Base-by-base conservation (phyloP, 2,888 invertebrate genomes). In the Hartigia nigra region DNA sequence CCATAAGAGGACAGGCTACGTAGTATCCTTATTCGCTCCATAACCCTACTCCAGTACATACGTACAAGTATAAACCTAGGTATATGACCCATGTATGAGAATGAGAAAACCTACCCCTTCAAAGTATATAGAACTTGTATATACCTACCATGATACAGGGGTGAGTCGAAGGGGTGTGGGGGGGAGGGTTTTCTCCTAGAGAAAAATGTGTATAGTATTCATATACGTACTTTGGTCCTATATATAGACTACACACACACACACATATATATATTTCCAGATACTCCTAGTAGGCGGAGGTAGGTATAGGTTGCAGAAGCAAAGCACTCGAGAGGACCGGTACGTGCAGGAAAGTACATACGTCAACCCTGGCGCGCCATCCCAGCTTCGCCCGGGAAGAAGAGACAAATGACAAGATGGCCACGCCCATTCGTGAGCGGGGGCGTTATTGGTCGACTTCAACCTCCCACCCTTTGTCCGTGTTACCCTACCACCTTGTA, bases 361-460 rank as follows among this genome's bases (percentile, higher is more conserved):
- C 88, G 87, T 88, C 87, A 88, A 86, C 83, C 80, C 80, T 80
- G 83, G 86, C 83, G 85, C 88, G 88, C 87, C 88, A 87, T 87
- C 87, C 85, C 85, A 81, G 82, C 82, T 82, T 72, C 84, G 83
- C 83, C 83, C 86, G 84, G 84, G 81, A 84, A 84, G 86, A 82
- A 82, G 87, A 88, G 89, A 90, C 89, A 88, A 89, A 90, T 89
- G 90, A 90, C 86, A 85, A 86, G 84, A 80, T 85, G 84, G 85
- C 88, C 90, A 90, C 90, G 90, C 90, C 90, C 83, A 85, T 85
- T 79, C 77, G 80, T 81, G 81, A 82, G 86, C 82, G 86, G 85
- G 88, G 89, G 89, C 90, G 90, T 89, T 83, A 82, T 82, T 82
- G 76, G 80, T 70, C 82, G 32, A 31, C 72, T 31, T 34, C 72